Conservation (phyloP, 2,797 vertebrate genomes). For the Sciaenops ocellatus region DNA sequence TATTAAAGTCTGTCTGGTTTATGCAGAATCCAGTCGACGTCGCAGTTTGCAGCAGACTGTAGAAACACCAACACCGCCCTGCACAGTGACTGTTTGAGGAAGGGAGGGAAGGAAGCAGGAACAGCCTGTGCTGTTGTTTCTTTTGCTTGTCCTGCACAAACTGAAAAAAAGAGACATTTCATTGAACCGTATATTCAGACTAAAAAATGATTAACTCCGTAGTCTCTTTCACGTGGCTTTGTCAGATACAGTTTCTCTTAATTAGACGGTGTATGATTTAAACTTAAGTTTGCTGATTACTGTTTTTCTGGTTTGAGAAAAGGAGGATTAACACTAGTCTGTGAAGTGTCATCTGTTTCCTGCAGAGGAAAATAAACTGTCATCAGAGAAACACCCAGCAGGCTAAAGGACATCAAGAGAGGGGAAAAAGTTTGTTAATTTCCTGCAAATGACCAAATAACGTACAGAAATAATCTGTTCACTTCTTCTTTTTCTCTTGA, state of each 20-base stretch:
- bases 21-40: conserved; percentile 19
- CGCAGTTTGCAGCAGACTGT: conserved; percentile 5
- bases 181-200: background rate
- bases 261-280: background rate
- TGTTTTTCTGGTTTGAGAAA: background rate
- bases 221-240: background rate
- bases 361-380: conserved; percentile 66
- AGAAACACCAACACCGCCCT: conserved; percentile 28
- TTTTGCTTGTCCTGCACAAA: background rate
- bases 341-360: conserved; percentile 60
- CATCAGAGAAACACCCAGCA: conserved; percentile 57
- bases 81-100: conserved; percentile 37
- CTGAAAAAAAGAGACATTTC: background rate
- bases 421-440: conserved; percentile 25
- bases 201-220: background rate
- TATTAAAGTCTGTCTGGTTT: conserved; percentile 47
- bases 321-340: conserved; percentile 12
- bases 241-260: background rate
- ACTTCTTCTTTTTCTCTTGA: conserved; percentile 19
- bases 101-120: conserved; percentile 67
- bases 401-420: conserved; percentile 41
- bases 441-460: conserved; percentile 48
- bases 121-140: conserved; percentile 52
- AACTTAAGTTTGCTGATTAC: background rate
- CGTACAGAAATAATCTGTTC: background rate